Evolutionary conservation across 2,113 vertebrate genomes (phyloP).

Genomic region (Tor tambroides): DNA sequence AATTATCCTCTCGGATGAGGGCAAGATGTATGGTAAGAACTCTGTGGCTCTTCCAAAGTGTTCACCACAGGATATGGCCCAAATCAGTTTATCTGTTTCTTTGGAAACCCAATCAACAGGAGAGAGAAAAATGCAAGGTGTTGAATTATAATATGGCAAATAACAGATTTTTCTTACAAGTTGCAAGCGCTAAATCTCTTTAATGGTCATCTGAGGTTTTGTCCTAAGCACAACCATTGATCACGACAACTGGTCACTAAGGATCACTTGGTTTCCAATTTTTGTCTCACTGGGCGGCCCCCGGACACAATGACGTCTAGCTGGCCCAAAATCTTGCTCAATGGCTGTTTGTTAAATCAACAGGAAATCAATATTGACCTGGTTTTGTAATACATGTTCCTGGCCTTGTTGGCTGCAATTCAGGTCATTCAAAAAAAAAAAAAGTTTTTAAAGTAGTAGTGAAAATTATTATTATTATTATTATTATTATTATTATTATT

Average conservation of each 20-base stretch:
- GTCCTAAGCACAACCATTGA: background rate
- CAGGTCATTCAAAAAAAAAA: background rate
- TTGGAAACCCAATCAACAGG: no score
- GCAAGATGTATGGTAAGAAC: slow-evolving; percentile 99
- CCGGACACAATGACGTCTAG: background rate
- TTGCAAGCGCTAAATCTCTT: background rate
- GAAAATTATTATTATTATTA: no score
- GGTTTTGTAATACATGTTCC: background rate
- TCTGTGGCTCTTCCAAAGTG: background rate
- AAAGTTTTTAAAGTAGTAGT: no score
- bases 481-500: no score
- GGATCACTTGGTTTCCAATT: background rate
- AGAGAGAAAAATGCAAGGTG: background rate
- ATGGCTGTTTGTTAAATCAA: background rate
- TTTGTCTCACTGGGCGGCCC: background rate
- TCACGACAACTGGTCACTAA: background rate
- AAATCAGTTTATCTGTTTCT: background rate
- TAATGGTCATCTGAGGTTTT: background rate
- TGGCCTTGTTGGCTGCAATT: background rate
- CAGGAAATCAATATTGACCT: background rate
- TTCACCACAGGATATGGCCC: background rate
- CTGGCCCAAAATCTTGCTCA: background rate
- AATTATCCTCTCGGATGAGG: slow-evolving; percentile 99
- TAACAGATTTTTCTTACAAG: background rate
- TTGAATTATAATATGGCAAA: background rate